Base-by-base conservation (phyloP, 2,797 vertebrate genomes). In the Lophius americanus region DNA sequence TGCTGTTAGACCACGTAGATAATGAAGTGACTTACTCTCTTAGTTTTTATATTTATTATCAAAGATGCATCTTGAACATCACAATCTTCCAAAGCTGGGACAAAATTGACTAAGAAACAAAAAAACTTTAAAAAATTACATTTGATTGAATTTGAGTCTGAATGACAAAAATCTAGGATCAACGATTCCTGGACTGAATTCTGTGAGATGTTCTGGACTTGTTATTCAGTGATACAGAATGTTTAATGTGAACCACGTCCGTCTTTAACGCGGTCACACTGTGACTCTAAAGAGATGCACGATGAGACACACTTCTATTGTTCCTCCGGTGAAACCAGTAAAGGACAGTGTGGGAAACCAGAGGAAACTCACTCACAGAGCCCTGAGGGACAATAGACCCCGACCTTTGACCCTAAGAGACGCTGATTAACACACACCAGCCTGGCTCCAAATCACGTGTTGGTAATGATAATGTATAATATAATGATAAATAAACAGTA, bases 301-400 rank as follows among this genome's bases (percentile, higher is more conserved):
- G 53, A 65, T 69, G 23, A 60, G 68, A 52, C 79, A 83, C 74
- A 80, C 76, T 73, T 70, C 66, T 62, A 52, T 85, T 83, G 68
- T 83, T 78, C 51, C 47, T 51, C 10, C 36, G 35, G n/a, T 80
- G 44, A 71, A 64, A 59, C 44, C 35, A 36, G n/a, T 78, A 39
- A 73, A 65, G 60, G 50, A 67, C 61, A 79, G 73, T 87, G 80
- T 89, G 85, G 76, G 84, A 88, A 89, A 80, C 65, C 64, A 75
- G 66, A 68, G 58, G 42, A 82, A 69, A 70, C 60, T 66, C 71
- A 64, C 66, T 82, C 84, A 84, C 71, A 84, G 72, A 80, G 63
- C 57, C 65, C 64, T 41, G 61, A 4, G 64, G 70, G 65, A 76
- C 70, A 71, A 76, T 51, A 69, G 64, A 67, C 41, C 51, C 42